Evolutionary conservation across 2,888 invertebrate genomes (phyloP).

Genomic region (Diachrysia chrysitis): DNA sequence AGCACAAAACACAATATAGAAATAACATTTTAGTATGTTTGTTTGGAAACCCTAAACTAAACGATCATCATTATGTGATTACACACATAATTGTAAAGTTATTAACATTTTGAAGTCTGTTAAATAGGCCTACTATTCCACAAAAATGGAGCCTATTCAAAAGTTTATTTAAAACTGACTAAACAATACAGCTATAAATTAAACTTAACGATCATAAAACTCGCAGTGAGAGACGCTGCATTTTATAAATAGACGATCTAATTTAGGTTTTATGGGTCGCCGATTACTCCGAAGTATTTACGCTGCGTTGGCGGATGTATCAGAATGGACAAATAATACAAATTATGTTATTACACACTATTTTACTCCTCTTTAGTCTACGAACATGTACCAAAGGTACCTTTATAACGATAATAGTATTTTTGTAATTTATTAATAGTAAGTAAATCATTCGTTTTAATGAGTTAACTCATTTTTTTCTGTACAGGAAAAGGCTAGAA

Average conservation of each 20-base stretch:
- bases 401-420: neutral
- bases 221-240: slow-evolving; percentile 54
- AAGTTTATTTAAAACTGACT: slow-evolving; percentile 40
- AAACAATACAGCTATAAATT: slow-evolving; percentile 58
- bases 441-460: too few species aligned
- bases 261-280: slow-evolving; percentile 63
- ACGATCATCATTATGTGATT: too few species aligned
- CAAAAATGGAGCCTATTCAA: slow-evolving; percentile 19
- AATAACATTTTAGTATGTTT: too few species aligned
- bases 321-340: slow-evolving; percentile 38
- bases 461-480: too few species aligned
- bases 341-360: neutral
- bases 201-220: slow-evolving; percentile 54
- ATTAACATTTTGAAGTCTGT: neutral
- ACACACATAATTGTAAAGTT: too few species aligned
- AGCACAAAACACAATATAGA: too few species aligned
- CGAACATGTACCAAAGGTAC: neutral
- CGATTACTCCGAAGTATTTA: slow-evolving; percentile 56
- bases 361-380: neutral
- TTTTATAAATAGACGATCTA: slow-evolving; percentile 65
- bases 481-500: too few species aligned
- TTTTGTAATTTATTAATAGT: too few species aligned
- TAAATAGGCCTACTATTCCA: neutral
- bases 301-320: slow-evolving; percentile 44
- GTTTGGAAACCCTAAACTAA: too few species aligned